phyloP scores from a whole-genome alignment of 53 echinoderm and acorn worm species.

The Henricia sp. region DNA sequence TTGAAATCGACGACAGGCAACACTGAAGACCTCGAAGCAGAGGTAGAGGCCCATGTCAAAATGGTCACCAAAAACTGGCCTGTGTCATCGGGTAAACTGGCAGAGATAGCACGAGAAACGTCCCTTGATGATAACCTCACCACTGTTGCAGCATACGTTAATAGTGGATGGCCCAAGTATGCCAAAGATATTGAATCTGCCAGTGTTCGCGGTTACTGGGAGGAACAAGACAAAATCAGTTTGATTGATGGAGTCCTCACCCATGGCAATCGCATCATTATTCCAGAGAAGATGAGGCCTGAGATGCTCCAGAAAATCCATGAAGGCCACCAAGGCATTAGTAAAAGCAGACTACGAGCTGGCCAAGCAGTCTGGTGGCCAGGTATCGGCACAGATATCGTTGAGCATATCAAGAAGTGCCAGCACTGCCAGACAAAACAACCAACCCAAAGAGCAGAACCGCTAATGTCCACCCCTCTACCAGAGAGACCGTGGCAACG shows the following conservation, averaged over 20 bases:
- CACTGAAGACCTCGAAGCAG: slow-evolving; percentile 26
- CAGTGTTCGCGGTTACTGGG: slow-evolving; percentile 28
- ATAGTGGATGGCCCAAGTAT: slow-evolving; percentile 48
- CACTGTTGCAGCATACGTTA: slow-evolving; percentile 26
- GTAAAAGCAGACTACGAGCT: slow-evolving; percentile 46
- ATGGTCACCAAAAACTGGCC: slow-evolving; percentile 45
- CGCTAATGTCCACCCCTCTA: slow-evolving; percentile 15
- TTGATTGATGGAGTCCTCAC: slow-evolving; percentile 48
- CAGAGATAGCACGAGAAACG: slow-evolving; percentile 35
- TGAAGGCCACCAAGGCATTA: slow-evolving; percentile 54
- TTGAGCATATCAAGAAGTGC: background rate
- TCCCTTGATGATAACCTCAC: slow-evolving; percentile 20
- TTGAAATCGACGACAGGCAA: background rate
- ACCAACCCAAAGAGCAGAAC: slow-evolving; percentile 16
- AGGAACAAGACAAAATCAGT: slow-evolving; percentile 43
- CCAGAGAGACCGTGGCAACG: slow-evolving; percentile 31
- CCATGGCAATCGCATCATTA: slow-evolving; percentile 43
- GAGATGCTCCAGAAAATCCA: slow-evolving; percentile 60
- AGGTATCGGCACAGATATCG: slow-evolving; percentile 28
- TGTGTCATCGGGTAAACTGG: slow-evolving; percentile 24
- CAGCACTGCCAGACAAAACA: background rate
- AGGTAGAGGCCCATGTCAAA: slow-evolving; percentile 32
- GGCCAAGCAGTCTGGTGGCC: slow-evolving; percentile 66
- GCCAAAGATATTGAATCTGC: background rate
- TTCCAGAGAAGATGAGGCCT: slow-evolving; percentile 21